Evolutionary conservation across 1,140 invertebrate genomes (phyloP).

Genomic region (Drosophila mayri): DNA sequence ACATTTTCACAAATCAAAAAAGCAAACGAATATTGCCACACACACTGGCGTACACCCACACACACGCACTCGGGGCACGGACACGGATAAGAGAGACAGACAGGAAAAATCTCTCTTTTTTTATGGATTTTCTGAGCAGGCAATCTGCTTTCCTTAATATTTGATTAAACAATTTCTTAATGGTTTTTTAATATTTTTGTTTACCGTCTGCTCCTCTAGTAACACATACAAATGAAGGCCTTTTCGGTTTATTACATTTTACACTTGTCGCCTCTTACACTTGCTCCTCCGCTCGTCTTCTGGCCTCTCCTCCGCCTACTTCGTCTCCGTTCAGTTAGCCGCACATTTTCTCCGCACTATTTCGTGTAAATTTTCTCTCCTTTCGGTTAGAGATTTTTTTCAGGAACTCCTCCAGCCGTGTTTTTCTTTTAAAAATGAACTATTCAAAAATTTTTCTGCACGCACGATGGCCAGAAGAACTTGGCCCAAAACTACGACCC

Average conservation of each 20-base stretch:
- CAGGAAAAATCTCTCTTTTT: conserved; percentile 59
- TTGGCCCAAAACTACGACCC: conserved; percentile 46
- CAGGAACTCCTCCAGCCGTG: conserved; percentile 15
- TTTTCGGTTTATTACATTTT: conserved; percentile 41
- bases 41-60: conserved; percentile 35
- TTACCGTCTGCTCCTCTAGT: conserved; percentile 7
- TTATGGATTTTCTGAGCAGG: conserved; percentile 66
- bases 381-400: conserved; percentile 45
- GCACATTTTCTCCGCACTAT: conserved; percentile 67
- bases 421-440: conserved; percentile 22
- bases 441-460: conserved; percentile 40
- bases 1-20: conserved; percentile 83
- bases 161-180: conserved; percentile 66
- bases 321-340: conserved; percentile 57
- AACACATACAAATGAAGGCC: conserved; percentile 15
- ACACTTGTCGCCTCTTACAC: conserved; percentile 52
- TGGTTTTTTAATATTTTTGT: conserved; percentile 35
- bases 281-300: conserved; percentile 9
- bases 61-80: conserved; percentile 39
- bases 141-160: conserved; percentile 58
- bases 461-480: conserved; percentile 55
- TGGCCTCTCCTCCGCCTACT: conserved; percentile 45
- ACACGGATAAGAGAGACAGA: conserved; percentile 41
- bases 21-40: conserved; percentile 71
- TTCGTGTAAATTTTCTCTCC: conserved; percentile 48